A percentile compares a stretch with the other conserved stretches of the same genome.
Evolutionary conservation across 2,888 invertebrate species (phyloP).

Genomic region (Plagodis dolabraria): DNA sequence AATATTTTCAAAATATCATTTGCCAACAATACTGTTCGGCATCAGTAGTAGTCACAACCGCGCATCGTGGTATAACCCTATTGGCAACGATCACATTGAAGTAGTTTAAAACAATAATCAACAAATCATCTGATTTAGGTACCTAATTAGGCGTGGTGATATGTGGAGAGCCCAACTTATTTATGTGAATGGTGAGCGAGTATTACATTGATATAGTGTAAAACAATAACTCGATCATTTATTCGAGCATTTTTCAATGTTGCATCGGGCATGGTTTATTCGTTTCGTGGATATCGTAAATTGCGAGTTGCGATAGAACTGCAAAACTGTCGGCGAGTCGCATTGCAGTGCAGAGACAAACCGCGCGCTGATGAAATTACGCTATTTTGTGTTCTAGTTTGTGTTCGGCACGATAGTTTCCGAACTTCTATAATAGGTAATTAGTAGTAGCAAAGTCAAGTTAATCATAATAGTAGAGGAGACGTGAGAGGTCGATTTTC

Average conservation of each 20-base stretch:
- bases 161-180: too few relatives aligned
- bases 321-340: conserved; percentile 33
- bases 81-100: too few relatives aligned
- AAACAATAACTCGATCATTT: conserved; percentile 13
- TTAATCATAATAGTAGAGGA: conserved; percentile 18
- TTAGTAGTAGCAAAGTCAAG: conserved; percentile 12
- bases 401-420: conserved; percentile 21
- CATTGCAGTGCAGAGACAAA: conserved; percentile 36
- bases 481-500: too few relatives aligned
- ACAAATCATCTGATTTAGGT: too few relatives aligned
- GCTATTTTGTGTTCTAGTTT: conserved; percentile 14
- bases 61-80: too few relatives aligned
- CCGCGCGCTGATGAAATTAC: conserved; percentile 21
- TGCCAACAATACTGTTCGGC: too few relatives aligned
- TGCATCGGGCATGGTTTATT: conserved; percentile 16
- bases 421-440: conserved; percentile 21
- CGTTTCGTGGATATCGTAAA: conserved; percentile 29
- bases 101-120: too few relatives aligned
- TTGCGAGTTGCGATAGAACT: conserved; percentile 26
- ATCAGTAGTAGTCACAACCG: too few relatives aligned
- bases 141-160: too few relatives aligned
- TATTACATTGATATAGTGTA: neutral
- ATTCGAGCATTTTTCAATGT: conserved; percentile 25
- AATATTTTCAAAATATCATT: too few relatives aligned
- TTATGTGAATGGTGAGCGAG: too few relatives aligned